Conservation (phyloP, 2,888 invertebrate genomes). For the Clostera curtula region DNA sequence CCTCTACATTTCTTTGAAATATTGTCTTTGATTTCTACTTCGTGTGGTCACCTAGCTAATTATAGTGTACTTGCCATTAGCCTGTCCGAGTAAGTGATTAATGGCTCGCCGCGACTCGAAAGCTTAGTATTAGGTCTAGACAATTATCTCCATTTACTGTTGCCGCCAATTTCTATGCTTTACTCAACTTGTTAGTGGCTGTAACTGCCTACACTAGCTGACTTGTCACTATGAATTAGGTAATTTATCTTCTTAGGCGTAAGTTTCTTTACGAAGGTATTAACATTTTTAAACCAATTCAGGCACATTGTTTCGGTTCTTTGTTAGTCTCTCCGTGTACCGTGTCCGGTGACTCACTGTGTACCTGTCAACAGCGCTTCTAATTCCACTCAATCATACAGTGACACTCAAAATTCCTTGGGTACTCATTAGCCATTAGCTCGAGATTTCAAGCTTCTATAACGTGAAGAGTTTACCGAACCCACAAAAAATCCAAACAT, state of each 20-base stretch:
- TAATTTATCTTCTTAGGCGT: slow-evolving; percentile 12
- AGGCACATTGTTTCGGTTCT: slow-evolving; percentile 22
- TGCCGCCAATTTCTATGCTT: slow-evolving; percentile 34
- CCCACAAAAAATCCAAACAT: slow-evolving; percentile 31
- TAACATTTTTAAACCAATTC: slow-evolving; percentile 11
- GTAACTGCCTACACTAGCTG: slow-evolving; percentile 23
- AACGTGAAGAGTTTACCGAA: slow-evolving; percentile 32
- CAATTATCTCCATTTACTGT: slow-evolving; percentile 40
- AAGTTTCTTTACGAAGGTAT: slow-evolving; percentile 9
- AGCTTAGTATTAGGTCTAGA: slow-evolving; percentile 37
- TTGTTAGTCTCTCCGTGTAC: slow-evolving; percentile 28
- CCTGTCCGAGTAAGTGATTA: slow-evolving; percentile 47
- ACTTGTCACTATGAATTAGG: slow-evolving; percentile 20
- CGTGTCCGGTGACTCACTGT: slow-evolving; percentile 53
- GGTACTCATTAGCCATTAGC: slow-evolving; percentile 57
- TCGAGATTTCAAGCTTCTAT: slow-evolving; percentile 39
- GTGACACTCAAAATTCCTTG: slow-evolving; percentile 51
- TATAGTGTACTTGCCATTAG: slow-evolving; percentile 44
- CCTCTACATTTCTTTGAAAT: slow-evolving; percentile 33
- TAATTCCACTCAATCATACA: slow-evolving; percentile 54
- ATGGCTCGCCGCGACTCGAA: slow-evolving; percentile 38
- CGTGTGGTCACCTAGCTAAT: slow-evolving; percentile 42
- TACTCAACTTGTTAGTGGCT: slow-evolving; percentile 31
- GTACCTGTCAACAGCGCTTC: slow-evolving; percentile 60
- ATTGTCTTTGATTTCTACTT: slow-evolving; percentile 38